Evolutionary conservation across 2,888 invertebrate species (phyloP).

Genomic region (Eupelmus urozonus): DNA sequence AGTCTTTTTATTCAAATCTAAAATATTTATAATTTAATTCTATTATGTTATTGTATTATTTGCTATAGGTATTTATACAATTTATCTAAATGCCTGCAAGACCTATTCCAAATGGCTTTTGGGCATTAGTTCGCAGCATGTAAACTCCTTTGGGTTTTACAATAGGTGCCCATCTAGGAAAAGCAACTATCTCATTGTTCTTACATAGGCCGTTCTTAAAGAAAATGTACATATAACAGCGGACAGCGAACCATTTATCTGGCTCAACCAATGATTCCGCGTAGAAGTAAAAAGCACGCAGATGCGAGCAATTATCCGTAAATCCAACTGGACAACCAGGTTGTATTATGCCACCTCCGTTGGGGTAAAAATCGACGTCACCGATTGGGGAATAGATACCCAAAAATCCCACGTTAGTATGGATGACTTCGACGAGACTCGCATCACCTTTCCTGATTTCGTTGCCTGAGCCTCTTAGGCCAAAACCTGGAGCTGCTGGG

Average conservation of each 20-base stretch:
- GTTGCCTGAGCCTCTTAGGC: background rate
- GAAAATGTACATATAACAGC: constrained; percentile 2
- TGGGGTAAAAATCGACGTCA: constrained; percentile 62
- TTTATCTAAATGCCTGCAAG: too few species aligned
- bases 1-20: too few species aligned
- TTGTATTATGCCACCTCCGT: constrained; percentile 65
- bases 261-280: constrained; percentile 60
- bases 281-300: constrained; percentile 60
- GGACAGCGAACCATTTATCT: background rate
- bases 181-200: background rate
- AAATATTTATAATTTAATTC: too few species aligned
- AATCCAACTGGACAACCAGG: constrained; percentile 54
- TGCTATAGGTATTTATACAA: too few species aligned
- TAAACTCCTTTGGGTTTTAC: too few species aligned
- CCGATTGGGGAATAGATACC: constrained; percentile 58
- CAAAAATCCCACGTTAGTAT: constrained; percentile 61
- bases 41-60: too few species aligned
- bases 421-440: constrained; percentile 62
- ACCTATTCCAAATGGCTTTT: too few species aligned
- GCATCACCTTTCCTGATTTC: constrained; percentile 58
- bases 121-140: too few species aligned
- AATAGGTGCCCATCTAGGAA: background rate
- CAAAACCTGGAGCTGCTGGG: constrained; percentile 55
- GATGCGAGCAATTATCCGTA: constrained; percentile 58
- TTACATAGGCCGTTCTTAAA: constrained; percentile 12